Conservation (phyloP, 2,797 vertebrate genomes). For the Rhynchotus rufescens region DNA sequence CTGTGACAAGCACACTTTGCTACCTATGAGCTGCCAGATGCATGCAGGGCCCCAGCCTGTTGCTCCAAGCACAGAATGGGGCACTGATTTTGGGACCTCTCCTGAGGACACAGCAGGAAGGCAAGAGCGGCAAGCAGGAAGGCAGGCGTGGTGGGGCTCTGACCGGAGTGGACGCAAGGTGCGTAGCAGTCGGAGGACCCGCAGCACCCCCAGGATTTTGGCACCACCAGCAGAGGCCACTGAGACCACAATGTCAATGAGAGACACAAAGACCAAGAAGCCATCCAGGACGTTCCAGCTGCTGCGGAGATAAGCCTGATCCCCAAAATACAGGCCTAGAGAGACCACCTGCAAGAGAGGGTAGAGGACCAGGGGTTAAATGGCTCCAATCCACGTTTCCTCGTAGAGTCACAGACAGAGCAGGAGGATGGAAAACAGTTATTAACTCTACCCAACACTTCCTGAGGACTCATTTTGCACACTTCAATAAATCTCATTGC, state of each 20-base stretch:
- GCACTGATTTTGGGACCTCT: background rate
- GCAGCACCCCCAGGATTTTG: slow-evolving; percentile 95
- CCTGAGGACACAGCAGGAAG: background rate
- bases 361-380: background rate
- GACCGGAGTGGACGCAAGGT: slow-evolving; percentile 96
- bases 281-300: slow-evolving; percentile 98
- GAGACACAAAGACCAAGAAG: slow-evolving; percentile 96
- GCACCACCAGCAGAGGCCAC: slow-evolving; percentile 93
- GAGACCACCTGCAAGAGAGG: slow-evolving; percentile 89
- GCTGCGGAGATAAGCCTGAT: slow-evolving; percentile 94
- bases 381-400: background rate
- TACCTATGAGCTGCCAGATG: background rate
- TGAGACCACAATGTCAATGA: slow-evolving; percentile 97
- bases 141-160: background rate
- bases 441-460: background rate
- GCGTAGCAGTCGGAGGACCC: slow-evolving; percentile 92
- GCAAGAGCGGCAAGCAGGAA: background rate
- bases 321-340: slow-evolving; percentile 93
- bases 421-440: background rate
- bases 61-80: background rate
- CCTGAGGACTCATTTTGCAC: background rate
- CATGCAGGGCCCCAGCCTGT: background rate
- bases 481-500: background rate
- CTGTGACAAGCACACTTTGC: background rate
- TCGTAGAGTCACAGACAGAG: background rate